A percentile compares a stretch with the other conserved stretches of the same genome.
phyloP scores from a whole-genome alignment of 2,888 invertebrate genomes.

The Parochlus steinenii region DNA sequence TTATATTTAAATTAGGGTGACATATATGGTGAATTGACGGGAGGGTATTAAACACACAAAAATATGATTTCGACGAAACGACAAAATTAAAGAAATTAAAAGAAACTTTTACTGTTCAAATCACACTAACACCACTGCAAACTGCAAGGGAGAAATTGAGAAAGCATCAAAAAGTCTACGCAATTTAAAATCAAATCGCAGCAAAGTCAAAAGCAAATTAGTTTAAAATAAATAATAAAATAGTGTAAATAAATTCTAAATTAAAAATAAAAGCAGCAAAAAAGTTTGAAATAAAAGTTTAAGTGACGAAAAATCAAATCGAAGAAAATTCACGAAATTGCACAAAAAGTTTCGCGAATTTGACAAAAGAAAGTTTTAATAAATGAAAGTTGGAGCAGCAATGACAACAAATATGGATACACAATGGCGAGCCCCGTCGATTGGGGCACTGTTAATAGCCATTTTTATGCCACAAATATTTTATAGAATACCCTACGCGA shows the following conservation, averaged over 20 bases:
- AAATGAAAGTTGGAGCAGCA: not conserved
- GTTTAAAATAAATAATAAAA: too few relatives aligned
- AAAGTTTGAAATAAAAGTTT: too few relatives aligned
- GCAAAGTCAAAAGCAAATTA: too few relatives aligned
- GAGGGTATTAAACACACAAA: slow-evolving; percentile 1
- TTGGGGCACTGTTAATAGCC: slow-evolving; percentile 10
- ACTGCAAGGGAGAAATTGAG: too few relatives aligned
- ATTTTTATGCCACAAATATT: slow-evolving; percentile 12
- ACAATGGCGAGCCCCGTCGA: slow-evolving; percentile 11
- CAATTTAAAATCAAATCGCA: too few relatives aligned
- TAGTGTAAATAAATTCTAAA: too few relatives aligned
- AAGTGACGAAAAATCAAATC: slow-evolving; percentile 1
- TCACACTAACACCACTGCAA: too few relatives aligned
- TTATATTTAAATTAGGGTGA: slow-evolving; percentile 1
- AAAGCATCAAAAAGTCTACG: too few relatives aligned
- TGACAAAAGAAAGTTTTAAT: not conserved
- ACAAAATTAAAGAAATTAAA: not conserved
- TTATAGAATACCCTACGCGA: slow-evolving; percentile 12
- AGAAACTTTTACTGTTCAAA: not conserved
- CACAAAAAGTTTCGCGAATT: not conserved
- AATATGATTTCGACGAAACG: not conserved
- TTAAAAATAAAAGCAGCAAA: too few relatives aligned
- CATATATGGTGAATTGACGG: slow-evolving; percentile 1
- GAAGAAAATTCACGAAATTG: slow-evolving; percentile 1
- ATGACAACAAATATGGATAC: slow-evolving; percentile 11